These are phyloP conservation scores for Phrynocephalus forsythii DNA, from an alignment of 2,797 vertebrate species.

Conservation along the genomic window DNA sequence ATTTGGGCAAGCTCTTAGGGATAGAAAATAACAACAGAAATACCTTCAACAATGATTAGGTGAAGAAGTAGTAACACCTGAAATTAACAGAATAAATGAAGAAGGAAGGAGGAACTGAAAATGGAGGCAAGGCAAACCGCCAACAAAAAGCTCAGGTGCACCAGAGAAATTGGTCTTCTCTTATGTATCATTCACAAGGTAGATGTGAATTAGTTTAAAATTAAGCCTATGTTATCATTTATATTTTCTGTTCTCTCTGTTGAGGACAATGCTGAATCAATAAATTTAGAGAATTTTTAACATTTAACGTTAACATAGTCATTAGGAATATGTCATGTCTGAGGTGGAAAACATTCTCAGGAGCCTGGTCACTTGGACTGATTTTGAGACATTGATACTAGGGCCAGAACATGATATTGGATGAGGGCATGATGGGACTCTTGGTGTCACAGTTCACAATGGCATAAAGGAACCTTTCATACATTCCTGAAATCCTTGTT, in stretches of 20 bases:
- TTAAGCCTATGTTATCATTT: slow-evolving; percentile 18
- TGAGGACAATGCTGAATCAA: slow-evolving; percentile 19
- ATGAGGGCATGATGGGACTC: not conserved
- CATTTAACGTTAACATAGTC: slow-evolving; percentile 8
- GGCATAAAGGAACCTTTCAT: not conserved
- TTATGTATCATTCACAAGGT: slow-evolving; percentile 23
- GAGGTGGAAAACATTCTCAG: not conserved
- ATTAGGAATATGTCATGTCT: slow-evolving; percentile 10
- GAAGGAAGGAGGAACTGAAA: slow-evolving; percentile 24
- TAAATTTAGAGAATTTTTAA: slow-evolving; percentile 11
- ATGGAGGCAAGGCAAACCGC: slow-evolving; percentile 16
- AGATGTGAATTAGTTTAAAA: slow-evolving; percentile 19
- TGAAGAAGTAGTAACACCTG: slow-evolving; percentile 33
- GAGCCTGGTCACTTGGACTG: not conserved
- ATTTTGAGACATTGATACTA: not conserved
- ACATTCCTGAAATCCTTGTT: not conserved
- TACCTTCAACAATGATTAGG: slow-evolving; percentile 50
- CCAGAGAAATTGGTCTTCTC: not conserved
- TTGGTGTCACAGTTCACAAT: not conserved
- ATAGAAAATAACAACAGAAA: slow-evolving; percentile 27
- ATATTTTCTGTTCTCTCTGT: not conserved
- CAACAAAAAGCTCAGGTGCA: not conserved
- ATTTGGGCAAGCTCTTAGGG: slow-evolving; percentile 41
- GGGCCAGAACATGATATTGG: not conserved
- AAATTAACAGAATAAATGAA: slow-evolving; percentile 58